These are phyloP conservation scores for Electrona antarctica DNA, from an alignment of 2,113 vertebrate species.

Conservation along the genomic window DNA sequence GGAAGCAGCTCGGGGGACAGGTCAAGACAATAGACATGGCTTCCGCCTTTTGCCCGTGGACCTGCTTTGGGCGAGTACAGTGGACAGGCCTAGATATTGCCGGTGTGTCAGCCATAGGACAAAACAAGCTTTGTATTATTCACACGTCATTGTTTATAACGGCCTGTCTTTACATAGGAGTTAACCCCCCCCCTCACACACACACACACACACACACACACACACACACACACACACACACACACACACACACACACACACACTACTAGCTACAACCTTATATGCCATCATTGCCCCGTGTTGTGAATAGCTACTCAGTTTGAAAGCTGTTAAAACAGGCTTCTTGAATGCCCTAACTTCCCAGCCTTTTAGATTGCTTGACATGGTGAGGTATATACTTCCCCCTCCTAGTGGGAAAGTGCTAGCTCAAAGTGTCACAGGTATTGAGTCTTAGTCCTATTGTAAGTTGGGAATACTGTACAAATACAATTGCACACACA, in stretches of 20 bases:
- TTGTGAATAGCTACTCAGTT: constrained; percentile 28
- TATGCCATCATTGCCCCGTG: constrained; percentile 20
- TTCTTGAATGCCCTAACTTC: constrained; percentile 16
- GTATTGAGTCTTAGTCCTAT: too few species aligned
- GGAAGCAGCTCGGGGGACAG: constrained; percentile 52
- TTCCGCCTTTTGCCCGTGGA: constrained; percentile 46
- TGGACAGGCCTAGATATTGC: not conserved
- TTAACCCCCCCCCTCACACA: too few species aligned
- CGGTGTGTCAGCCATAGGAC: not conserved
- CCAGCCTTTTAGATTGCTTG: not conserved
- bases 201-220: too few species aligned
- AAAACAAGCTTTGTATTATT: not conserved
- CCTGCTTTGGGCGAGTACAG: constrained; percentile 27
- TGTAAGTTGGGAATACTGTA: too few species aligned
- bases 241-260: constrained; percentile 1
- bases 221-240: not conserved
- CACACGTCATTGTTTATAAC: not conserved
- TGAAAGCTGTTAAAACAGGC: constrained; percentile 28
- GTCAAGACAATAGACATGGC: constrained; percentile 57
- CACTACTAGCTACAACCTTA: not conserved
- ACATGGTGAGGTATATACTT: too few species aligned
- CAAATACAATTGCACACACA: too few species aligned
- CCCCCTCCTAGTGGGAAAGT: too few species aligned
- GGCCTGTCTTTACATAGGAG: too few species aligned
- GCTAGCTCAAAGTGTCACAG: too few species aligned